phyloP scores from a whole-genome alignment of 1,140 invertebrate genomes.

The Leptopilina clavipes region DNA sequence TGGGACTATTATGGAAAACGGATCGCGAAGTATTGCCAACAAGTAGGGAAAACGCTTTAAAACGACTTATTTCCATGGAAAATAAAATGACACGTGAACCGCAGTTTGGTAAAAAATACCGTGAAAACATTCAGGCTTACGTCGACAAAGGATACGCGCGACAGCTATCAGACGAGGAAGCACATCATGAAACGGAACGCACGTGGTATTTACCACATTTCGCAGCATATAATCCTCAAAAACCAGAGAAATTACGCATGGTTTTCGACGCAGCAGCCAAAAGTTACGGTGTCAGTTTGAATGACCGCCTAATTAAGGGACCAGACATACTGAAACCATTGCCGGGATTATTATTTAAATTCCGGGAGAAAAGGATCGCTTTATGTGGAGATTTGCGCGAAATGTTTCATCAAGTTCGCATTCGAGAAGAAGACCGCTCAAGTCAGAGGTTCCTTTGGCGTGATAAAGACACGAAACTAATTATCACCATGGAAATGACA shows the following conservation, averaged over 20 bases:
- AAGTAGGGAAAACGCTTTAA: constrained; percentile 16
- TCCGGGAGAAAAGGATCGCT: constrained; percentile 55
- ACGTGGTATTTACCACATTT: constrained; percentile 59
- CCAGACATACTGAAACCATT: constrained; percentile 58
- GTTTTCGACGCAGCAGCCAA: constrained; percentile 60
- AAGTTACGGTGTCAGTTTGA: constrained; percentile 49
- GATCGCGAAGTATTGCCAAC: background rate
- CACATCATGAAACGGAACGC: no score
- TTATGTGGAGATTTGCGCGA: constrained; percentile 62
- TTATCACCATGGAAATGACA: constrained; percentile 54
- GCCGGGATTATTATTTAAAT: constrained; percentile 57
- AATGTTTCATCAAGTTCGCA: constrained; percentile 64
- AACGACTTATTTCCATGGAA: constrained; percentile 37
- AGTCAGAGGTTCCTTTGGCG: constrained; percentile 60
- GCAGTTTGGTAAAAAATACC: constrained; percentile 36
- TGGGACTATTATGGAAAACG: constrained; percentile 19
- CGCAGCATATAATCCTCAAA: constrained; percentile 53
- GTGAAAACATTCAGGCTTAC: constrained; percentile 41
- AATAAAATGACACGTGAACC: constrained; percentile 29
- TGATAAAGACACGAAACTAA: constrained; percentile 34
- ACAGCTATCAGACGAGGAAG: constrained; percentile 6
- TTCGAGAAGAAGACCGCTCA: constrained; percentile 55
- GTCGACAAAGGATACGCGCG: constrained; percentile 45
- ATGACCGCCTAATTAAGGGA: constrained; percentile 57
- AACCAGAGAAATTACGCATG: constrained; percentile 53